Percentiles rank a stretch among this genome's conserved stretches.
phyloP scores from a whole-genome alignment of 2,797 vertebrate genomes.

The Loris lydekkerianus region DNA sequence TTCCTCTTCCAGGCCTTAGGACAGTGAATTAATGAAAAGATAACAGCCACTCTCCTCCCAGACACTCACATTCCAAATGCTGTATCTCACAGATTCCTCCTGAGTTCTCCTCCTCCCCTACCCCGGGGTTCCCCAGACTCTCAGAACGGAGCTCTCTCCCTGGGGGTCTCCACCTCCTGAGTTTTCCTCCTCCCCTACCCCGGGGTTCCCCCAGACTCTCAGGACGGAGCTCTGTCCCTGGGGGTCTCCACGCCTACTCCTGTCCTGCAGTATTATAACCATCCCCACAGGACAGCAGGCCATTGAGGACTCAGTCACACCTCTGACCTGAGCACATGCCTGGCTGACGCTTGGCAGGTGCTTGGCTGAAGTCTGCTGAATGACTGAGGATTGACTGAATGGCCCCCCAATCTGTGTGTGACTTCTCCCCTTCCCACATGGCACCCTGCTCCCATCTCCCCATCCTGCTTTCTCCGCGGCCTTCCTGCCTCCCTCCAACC shows the following conservation, averaged over 20 bases:
- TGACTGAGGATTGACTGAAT: not conserved
- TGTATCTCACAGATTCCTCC: not conserved
- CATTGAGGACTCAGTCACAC: not conserved
- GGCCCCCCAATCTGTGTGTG: not conserved
- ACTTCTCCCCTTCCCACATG: not conserved
- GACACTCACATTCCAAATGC: not conserved
- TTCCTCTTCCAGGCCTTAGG: constrained; percentile 21
- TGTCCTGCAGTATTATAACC: not conserved
- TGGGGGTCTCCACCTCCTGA: not conserved
- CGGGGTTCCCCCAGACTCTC: not conserved
- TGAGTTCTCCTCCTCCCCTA: not conserved
- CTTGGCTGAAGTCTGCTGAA: not conserved
- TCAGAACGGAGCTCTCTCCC: not conserved
- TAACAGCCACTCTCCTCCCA: not conserved
- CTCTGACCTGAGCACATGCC: not conserved
- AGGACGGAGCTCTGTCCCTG: not conserved
- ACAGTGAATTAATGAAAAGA: not conserved
- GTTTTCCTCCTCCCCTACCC: not conserved
- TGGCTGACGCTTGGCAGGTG: not conserved
- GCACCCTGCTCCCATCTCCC: not conserved
- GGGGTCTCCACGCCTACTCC: too few relatives aligned
- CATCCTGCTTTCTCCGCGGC: not conserved
- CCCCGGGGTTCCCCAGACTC: not conserved
- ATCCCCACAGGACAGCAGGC: not conserved
- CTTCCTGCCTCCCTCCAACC: not conserved